Evolutionary conservation across 2,797 vertebrate genomes (phyloP), one percentile per base, ranked within the genome.

Genomic region (Acrossocheilus wenchowensis): DNA sequence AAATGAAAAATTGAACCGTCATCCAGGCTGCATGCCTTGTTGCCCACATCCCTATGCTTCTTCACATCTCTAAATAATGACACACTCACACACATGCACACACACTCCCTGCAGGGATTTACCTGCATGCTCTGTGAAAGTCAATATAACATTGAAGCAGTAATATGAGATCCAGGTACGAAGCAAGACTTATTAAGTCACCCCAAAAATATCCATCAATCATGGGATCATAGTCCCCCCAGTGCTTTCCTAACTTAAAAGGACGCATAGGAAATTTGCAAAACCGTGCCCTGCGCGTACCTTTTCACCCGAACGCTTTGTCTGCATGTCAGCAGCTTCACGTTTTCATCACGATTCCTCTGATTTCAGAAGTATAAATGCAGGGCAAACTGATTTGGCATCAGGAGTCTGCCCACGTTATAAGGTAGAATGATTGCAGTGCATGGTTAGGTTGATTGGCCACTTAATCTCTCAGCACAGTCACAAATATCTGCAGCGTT

Each of bases 391-490:
- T 69, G 68, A 89, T 90, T 83, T 88, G 80, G 86, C 88, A 87
- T 89, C 82, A 87, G 85, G 69, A 86, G 84, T 87, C 87, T 45
- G 84, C 82, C 87, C 92, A 90, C 89, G 93, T 93, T 87, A 89
- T 89, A 88, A 90, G 92, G 93, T 94, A 92, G 91, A 94, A 94
- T 93, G 92, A 96, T 95, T 94, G 92, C 92, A 88, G 91, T 87
- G 84, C 91, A 92, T 92, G 93, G 91, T 88, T 88, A 89, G 90
- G 91, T 89, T 94, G 94, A 96, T 95, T 95, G 94, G 93, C 93
- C 94, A 94, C 94, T 95, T 95, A 94, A 95, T 95, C 94, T 94
- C 90, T 87, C 85, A 80, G 57, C 50, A 34, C 90, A 88, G 78
- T 91, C 91, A 90, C 92, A 94, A 92, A 89, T 88, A 87, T 74